Conservation (phyloP, 2,888 invertebrate species). For the Hirtodrosophila histrioides region DNA sequence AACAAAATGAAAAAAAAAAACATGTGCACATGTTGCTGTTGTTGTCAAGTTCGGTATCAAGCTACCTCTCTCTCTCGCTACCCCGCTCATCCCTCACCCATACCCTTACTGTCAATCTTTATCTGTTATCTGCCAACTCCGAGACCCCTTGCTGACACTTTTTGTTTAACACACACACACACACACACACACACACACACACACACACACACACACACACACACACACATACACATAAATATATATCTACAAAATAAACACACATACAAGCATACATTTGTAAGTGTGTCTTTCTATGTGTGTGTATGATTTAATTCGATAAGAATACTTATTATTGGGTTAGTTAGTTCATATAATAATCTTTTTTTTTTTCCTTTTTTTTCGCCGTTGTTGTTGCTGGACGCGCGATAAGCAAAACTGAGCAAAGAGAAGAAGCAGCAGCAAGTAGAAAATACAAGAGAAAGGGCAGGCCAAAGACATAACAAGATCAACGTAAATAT, state of each 20-base stretch:
- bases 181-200: too few species aligned
- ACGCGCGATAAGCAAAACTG: conserved; percentile 62
- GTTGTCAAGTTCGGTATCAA: conserved; percentile 1
- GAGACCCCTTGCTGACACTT: conserved; percentile 66
- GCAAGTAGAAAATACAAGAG: conserved; percentile 9
- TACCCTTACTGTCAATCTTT: conserved; percentile 41
- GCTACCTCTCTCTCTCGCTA: not conserved
- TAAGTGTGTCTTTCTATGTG: conserved; percentile 4
- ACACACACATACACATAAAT: conserved; percentile 17
- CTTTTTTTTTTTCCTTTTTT: conserved; percentile 17
- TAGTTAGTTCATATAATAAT: conserved; percentile 76
- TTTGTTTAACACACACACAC: conserved; percentile 42
- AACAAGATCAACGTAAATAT: conserved; percentile 28
- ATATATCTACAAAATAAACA: conserved; percentile 41
- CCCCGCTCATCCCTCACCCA: not conserved
- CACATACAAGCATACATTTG: conserved; percentile 3
- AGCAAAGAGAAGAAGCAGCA: conserved; percentile 20
- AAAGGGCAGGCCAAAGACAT: conserved; percentile 20
- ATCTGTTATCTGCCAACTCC: conserved; percentile 43
- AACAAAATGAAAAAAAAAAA: conserved; percentile 15
- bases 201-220: too few species aligned
- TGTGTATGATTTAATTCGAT: conserved; percentile 72
- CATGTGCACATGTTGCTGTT: conserved; percentile 35
- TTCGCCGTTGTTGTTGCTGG: conserved; percentile 29
- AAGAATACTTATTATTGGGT: conserved; percentile 79